A percentile compares a stretch with the other conserved stretches of the same genome.
phyloP scores from a whole-genome alignment of 1,140 invertebrate genomes.

The Cydia splendana region DNA sequence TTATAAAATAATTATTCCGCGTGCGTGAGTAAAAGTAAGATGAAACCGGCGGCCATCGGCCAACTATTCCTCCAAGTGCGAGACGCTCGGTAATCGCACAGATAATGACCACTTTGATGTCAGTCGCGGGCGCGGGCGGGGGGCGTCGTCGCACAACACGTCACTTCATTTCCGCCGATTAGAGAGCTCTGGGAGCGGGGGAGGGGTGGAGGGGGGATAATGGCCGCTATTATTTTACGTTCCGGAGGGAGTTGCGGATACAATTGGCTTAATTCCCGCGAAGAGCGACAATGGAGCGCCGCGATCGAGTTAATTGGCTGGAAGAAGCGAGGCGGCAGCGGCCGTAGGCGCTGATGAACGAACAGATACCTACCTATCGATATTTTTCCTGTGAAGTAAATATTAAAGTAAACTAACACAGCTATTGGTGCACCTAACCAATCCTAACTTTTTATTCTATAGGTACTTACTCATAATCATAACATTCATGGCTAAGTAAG shows the following conservation, averaged over 20 bases:
- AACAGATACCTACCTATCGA: no score
- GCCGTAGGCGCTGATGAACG: background rate
- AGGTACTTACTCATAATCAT: no score
- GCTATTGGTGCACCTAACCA: no score
- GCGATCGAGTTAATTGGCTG: conserved; percentile 35
- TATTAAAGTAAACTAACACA: no score
- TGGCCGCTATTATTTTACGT: conserved; percentile 75
- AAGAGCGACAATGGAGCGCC: conserved; percentile 55
- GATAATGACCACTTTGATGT: conserved; percentile 59
- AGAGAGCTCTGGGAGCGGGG: conserved; percentile 44
- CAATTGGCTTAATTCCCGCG: conserved; percentile 73
- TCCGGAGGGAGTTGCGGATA: conserved; percentile 59
- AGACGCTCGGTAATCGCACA: conserved; percentile 37
- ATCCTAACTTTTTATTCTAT: no score
- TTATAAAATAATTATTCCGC: no score
- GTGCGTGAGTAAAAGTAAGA: no score
- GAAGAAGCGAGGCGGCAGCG: conserved; percentile 43
- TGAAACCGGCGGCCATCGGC: no score
- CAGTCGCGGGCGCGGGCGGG: conserved; percentile 46
- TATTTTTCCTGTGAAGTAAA: no score
- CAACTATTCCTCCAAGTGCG: background rate
- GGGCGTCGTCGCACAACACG: conserved; percentile 53
- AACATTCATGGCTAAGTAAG: no score
- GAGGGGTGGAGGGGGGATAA: conserved; percentile 42
- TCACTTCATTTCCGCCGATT: conserved; percentile 74